Evolutionary conservation across 2,888 invertebrate species (phyloP), one percentile per base, ranked within the genome.

Genomic region (Agrotis exclamationis): DNA sequence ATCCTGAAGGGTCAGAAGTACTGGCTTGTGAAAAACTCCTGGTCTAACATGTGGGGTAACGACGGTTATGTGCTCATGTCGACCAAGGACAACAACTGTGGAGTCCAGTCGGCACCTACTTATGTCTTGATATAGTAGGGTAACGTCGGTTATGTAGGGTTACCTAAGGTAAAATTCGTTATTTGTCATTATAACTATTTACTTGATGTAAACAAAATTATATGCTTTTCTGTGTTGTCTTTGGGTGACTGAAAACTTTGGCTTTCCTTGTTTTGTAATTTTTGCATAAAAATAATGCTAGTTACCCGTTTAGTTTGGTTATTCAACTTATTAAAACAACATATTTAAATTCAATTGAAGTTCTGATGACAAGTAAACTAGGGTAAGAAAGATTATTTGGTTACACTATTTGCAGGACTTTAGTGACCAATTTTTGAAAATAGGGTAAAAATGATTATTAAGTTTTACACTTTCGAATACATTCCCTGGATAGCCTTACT

Each of bases 31-130:
- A 99, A 99, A 95, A 99, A 99, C 95, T 99, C 99, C 0, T 99
- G 99, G 99, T 99, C 99, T 1, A 99, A 99, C 85, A 97, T 99
- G 90, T 99, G 99, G 99, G 99, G 99, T 48, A 99, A 99, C 90
- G 99, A 99, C 91, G 99, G 99, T 0, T 99, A 99, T 88, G 97
- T 99, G 1, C 96, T 99, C 3, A 99, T 99, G 98, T 97, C 99
- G 0, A 97, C 98, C 56, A 97, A 97, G 86, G 97, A 99, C 84
- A 99, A 99, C 93, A 99, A 99, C 91, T 99, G 99, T 87, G 99
- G 99, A 9, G 99, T 99, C 0, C 97, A 98, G 93, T 97, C 98
- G 9, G 97, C 97, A 9, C 98, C 99, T 45, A 99, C 99, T 33
- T 99, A 98, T 88, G 98, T 98, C 44, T 96, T 97, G 59, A 97